Evolutionary conservation across 2,797 vertebrate species (phyloP).

Genomic region (Hyperoplus immaculatus): DNA sequence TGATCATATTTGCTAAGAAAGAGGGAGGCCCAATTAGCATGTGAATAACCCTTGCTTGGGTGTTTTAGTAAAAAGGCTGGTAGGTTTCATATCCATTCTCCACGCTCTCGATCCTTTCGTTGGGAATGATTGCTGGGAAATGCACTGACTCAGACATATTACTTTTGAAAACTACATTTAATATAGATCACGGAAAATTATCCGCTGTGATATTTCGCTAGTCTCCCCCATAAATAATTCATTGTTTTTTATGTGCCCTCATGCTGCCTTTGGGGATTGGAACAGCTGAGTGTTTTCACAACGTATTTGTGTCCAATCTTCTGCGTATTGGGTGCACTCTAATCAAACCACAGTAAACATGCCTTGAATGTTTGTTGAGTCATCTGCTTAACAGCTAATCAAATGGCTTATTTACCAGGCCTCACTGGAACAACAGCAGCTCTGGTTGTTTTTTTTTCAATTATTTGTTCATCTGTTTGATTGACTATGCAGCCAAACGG

Average conservation of each 20-base stretch:
- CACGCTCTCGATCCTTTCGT: constrained; percentile 65
- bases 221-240: constrained; percentile 84
- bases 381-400: constrained; percentile 86
- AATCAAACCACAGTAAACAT: constrained; percentile 86
- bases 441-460: constrained; percentile 78
- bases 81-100: constrained; percentile 69
- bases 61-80: constrained; percentile 57
- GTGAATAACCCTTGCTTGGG: constrained; percentile 70
- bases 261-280: constrained; percentile 78
- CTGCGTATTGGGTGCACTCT: constrained; percentile 79
- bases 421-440: constrained; percentile 65
- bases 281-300: constrained; percentile 86
- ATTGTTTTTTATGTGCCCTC: constrained; percentile 84
- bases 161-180: constrained; percentile 82
- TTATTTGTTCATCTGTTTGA: constrained; percentile 79
- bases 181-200: constrained; percentile 83
- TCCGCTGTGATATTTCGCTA: constrained; percentile 81
- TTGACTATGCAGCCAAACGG: constrained; percentile 62
- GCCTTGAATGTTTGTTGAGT: constrained; percentile 85
- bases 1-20: constrained; percentile 71
- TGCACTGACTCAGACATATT: constrained; percentile 71
- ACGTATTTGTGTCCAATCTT: constrained; percentile 85
- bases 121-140: constrained; percentile 73
- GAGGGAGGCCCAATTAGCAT: constrained; percentile 65
- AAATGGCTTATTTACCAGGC: constrained; percentile 82